Conservation (phyloP, 2,888 invertebrate genomes). For the Standfussiana lucernea region DNA sequence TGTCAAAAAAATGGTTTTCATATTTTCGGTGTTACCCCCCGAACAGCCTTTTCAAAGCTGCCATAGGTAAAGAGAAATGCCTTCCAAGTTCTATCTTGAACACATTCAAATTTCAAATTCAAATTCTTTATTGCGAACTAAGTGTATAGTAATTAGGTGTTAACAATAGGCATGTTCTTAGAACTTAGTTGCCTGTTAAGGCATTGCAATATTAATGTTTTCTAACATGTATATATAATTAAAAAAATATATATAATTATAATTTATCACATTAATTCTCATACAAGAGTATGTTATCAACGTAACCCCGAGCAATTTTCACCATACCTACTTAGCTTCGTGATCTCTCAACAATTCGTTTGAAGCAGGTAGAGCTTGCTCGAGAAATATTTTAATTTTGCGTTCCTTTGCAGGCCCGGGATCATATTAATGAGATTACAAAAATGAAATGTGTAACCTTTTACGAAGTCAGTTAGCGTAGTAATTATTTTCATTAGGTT, state of each 20-base stretch:
- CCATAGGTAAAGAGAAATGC: background rate
- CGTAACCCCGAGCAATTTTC: conserved; percentile 13
- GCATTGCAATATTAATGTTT: no score
- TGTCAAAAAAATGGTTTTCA: no score
- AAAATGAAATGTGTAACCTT: conserved; percentile 42
- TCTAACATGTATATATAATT: no score
- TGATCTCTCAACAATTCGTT: conserved; percentile 34
- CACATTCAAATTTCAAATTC: no score
- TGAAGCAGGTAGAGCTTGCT: conserved; percentile 38
- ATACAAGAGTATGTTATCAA: background rate
- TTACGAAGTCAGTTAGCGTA: conserved; percentile 28
- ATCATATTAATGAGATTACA: conserved; percentile 48
- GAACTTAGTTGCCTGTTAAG: no score
- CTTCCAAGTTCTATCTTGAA: background rate
- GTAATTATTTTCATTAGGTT: conserved; percentile 44
- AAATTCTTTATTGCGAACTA: no score
- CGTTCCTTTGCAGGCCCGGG: conserved; percentile 18
- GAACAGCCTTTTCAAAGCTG: background rate
- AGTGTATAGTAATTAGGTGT: no score
- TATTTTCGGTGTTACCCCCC: no score
- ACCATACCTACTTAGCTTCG: conserved; percentile 2
- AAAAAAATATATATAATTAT: no score
- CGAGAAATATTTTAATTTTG: conserved; percentile 49
- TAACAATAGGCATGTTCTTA: no score
- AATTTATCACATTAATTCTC: background rate